These are phyloP conservation scores for Lates japonicus DNA, from an alignment of 2,797 vertebrate genomes.

Conservation along the genomic window DNA sequence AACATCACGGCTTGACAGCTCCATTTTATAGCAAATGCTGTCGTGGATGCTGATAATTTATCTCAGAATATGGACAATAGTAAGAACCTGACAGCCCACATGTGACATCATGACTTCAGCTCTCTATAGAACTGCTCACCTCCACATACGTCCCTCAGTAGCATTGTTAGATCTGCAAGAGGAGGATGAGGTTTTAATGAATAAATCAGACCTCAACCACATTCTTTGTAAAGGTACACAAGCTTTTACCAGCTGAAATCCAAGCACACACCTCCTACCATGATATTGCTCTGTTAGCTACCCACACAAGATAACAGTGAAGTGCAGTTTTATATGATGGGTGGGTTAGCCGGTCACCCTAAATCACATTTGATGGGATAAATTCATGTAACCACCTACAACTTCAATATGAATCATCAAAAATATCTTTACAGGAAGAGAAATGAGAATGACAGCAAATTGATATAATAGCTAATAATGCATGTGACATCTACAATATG, in stretches of 20 bases:
- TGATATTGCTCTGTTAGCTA: neutral
- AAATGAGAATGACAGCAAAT: neutral
- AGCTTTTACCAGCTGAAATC: slow-evolving; percentile 1
- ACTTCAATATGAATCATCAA: neutral
- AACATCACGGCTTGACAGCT: neutral
- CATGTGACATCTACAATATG: neutral
- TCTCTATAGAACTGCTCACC: neutral
- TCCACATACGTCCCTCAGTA: neutral
- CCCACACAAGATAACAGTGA: neutral
- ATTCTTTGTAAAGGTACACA: slow-evolving; percentile 1
- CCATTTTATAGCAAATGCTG: neutral
- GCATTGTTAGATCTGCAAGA: neutral
- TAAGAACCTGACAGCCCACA: neutral
- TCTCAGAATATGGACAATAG: neutral
- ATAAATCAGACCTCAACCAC: neutral
- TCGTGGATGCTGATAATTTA: neutral
- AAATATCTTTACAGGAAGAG: no score
- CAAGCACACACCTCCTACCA: neutral
- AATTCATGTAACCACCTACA: neutral
- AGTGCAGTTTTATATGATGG: neutral
- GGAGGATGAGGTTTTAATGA: neutral
- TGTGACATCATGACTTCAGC: neutral
- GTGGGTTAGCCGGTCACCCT: neutral
- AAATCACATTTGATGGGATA: neutral
- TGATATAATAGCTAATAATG: neutral